Evolutionary conservation across 2,888 invertebrate genomes (phyloP), one percentile per base, ranked within the genome.

Genomic region (Adelognathus sp.): DNA sequence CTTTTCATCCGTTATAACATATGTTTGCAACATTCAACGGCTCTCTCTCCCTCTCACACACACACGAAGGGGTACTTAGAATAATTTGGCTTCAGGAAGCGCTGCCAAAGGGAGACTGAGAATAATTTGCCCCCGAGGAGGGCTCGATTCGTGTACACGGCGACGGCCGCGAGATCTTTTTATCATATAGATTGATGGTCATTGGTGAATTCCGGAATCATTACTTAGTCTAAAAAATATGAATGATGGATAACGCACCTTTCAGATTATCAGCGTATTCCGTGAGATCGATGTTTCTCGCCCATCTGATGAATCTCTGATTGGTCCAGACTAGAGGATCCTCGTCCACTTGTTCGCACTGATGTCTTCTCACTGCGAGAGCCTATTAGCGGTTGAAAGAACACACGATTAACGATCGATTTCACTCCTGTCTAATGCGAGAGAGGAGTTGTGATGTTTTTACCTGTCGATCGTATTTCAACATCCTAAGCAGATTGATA

Each of bases 291-390:
- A 98, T 98, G 91, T 96, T 96, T 88, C 97, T 94, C 29, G 97
- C 96, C 98, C 98, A 98, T 89, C 97, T 95, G 87, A 98, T 96
- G 91, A 98, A 97, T 88, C 98, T 94, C 90, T 97, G 96, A 93
- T 98, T 98, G 86, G 98, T 98, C 98, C 98, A 98, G 66, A 98
- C 98, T 85, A 98, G 93, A 61, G 98, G 98, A 93, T 98, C 98
- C 3, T 96, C 96, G 90, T 97, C 97, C 76, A 96, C 95, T 85
- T 95, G 95, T 90, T 98, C 98, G 90, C 97, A 97, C 90, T 97
- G 97, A 89, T 97, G 95, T 84, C 98, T 94, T 84, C 98, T 93
- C 86, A 98, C 96, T 41, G 97, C 96, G 84, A 98, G 92, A 58
- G 97, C 96, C 97, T 97, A 86, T 70, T 90, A 90, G 85, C 18